Evolutionary conservation across 1,140 invertebrate species (phyloP).

Genomic region (Olivierus martensii): DNA sequence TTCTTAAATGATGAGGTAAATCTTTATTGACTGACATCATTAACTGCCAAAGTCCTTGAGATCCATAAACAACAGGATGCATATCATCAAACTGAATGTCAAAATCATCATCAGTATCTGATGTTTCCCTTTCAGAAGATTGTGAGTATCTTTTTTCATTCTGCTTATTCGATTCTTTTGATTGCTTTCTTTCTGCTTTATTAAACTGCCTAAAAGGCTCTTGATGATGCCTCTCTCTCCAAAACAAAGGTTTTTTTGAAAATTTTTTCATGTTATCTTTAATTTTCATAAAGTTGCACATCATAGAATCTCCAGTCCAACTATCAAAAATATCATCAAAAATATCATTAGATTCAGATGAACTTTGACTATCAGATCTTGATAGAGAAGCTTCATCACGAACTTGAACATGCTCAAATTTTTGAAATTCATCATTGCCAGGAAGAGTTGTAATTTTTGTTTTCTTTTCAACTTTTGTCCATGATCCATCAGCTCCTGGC

Average conservation of each 20-base stretch:
- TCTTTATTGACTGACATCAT: conserved; percentile 8
- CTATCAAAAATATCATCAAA: conserved; percentile 25
- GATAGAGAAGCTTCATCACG: conserved; percentile 1
- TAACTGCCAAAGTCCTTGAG: conserved; percentile 16
- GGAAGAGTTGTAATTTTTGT: conserved; percentile 19
- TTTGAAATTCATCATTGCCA: conserved; percentile 12
- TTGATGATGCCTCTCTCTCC: conserved; percentile 1
- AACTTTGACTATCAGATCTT: conserved; percentile 21
- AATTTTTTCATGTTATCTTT: conserved; percentile 11
- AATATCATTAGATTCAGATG: conserved; percentile 23
- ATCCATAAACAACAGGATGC: conserved; percentile 14
- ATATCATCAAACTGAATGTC: conserved; percentile 13
- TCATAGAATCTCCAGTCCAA: conserved; percentile 22
- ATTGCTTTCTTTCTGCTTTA: conserved; percentile 10
- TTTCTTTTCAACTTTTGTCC: conserved; percentile 22
- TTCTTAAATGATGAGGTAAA: neutral
- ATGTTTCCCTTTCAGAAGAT: conserved; percentile 11
- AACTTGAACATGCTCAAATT: conserved; percentile 7
- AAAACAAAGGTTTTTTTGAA: conserved; percentile 6
- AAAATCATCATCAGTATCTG: conserved; percentile 17
- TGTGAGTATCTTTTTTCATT: conserved; percentile 6
- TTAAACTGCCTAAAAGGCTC: conserved; percentile 12
- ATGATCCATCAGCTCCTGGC: conserved; percentile 19
- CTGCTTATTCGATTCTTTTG: conserved; percentile 1
- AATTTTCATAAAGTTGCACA: conserved; percentile 18